Conservation (phyloP, 1,140 invertebrate species). For the Macrocentrus cingulum region DNA sequence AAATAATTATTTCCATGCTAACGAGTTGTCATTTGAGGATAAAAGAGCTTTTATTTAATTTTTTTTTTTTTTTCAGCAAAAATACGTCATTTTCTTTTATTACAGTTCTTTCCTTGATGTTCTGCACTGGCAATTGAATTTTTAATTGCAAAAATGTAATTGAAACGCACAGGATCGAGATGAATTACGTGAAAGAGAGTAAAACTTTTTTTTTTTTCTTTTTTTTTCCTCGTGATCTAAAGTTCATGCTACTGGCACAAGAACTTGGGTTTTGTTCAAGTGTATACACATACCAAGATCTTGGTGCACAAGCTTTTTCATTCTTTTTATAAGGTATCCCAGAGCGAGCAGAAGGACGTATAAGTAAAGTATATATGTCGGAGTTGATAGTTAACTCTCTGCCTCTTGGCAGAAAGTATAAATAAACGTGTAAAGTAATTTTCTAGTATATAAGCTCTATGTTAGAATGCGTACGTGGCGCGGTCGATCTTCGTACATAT, state of each 20-base stretch:
- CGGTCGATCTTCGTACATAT: background rate
- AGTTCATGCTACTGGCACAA: background rate
- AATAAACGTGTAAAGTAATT: background rate
- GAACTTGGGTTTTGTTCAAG: background rate
- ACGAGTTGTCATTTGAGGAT: no score
- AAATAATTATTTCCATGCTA: no score
- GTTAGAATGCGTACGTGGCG: background rate
- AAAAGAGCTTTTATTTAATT: no score
- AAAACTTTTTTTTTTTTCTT: background rate
- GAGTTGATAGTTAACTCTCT: no score
- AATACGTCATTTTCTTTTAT: no score
- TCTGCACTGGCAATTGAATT: background rate
- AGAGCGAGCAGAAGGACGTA: no score
- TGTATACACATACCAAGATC: no score
- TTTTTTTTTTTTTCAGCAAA: no score
- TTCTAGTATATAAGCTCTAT: background rate
- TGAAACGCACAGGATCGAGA: background rate
- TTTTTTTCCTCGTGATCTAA: background rate
- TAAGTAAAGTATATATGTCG: no score
- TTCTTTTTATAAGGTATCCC: no score
- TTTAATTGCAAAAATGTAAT: conserved; percentile 4
- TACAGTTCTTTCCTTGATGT: background rate
- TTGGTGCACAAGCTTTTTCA: no score
- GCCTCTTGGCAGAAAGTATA: background rate
- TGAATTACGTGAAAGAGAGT: conserved; percentile 1